Percentiles rank a stretch among this genome's conserved stretches.
Evolutionary conservation across 2,797 vertebrate genomes (phyloP).

Genomic region (Cryptoprocta ferox): DNA sequence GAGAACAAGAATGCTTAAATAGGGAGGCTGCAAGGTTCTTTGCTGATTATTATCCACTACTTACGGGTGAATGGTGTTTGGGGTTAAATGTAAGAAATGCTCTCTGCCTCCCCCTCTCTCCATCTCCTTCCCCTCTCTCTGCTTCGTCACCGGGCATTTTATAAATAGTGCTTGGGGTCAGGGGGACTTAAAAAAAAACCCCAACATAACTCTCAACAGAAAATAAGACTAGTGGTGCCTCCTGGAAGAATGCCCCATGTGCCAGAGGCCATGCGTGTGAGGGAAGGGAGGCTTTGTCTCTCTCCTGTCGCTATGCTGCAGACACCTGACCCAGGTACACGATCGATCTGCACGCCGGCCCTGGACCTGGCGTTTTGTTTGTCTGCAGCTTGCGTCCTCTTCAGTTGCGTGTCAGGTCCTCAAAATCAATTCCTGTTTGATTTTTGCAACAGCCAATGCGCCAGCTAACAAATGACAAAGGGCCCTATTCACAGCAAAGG

Average conservation of each 20-base stretch:
- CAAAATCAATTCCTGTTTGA: conserved; percentile 85
- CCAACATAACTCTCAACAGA: neutral
- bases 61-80: neutral
- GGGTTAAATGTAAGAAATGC: neutral
- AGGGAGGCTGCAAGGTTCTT: neutral
- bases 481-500: conserved; percentile 75
- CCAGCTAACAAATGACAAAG: conserved; percentile 81
- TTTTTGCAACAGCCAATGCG: conserved; percentile 80
- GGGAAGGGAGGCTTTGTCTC: conserved; percentile 7
- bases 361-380: conserved; percentile 69
- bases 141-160: conserved; percentile 31
- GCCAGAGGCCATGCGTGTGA: neutral
- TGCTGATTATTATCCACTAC: neutral
- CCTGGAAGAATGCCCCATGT: neutral
- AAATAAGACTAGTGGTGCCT: neutral
- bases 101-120: neutral
- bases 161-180: neutral
- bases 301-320: conserved; percentile 37
- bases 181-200: neutral
- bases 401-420: conserved; percentile 73
- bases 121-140: neutral
- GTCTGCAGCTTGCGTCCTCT: conserved; percentile 61
- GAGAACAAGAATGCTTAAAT: neutral
- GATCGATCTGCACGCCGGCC: neutral
- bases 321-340: conserved; percentile 77